Evolutionary conservation across 2,888 invertebrate species (phyloP).

Genomic region (Acholoe squamosa): DNA sequence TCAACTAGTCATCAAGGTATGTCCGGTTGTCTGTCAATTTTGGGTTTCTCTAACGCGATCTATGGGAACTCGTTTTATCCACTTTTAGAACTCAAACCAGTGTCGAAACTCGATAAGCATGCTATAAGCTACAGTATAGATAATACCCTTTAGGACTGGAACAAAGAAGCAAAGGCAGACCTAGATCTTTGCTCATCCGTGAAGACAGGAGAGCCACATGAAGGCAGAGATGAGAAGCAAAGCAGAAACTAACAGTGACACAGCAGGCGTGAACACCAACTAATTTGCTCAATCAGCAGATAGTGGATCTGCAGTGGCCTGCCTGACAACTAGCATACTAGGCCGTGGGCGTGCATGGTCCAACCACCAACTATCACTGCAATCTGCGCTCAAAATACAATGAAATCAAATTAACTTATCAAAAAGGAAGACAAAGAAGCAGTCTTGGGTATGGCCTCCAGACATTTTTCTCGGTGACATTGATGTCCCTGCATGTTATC

Average conservation of each 20-base stretch:
- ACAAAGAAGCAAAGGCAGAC: too few species aligned
- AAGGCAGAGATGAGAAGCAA: not conserved
- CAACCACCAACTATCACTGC: not conserved
- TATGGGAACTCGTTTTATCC: too few species aligned
- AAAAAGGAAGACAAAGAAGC: not conserved
- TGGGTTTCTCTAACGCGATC: too few species aligned
- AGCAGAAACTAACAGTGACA: not conserved
- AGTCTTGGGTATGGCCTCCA: not conserved
- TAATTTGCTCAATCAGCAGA: conserved; percentile 6
- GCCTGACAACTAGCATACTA: not conserved
- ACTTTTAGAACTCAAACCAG: too few species aligned
- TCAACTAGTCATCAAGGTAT: too few species aligned
- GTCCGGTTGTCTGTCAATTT: too few species aligned
- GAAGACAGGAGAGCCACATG: too few species aligned
- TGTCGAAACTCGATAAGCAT: too few species aligned
- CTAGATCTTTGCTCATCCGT: too few species aligned
- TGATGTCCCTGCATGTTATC: not conserved
- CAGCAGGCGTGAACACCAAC: not conserved
- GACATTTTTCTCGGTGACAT: not conserved
- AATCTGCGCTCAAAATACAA: not conserved
- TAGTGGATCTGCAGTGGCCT: not conserved
- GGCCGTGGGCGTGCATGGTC: not conserved
- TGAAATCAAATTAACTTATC: not conserved
- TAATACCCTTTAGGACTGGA: too few species aligned
- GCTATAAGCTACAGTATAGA: too few species aligned